Evolutionary conservation across 1,140 invertebrate species (phyloP), one percentile per base, ranked within the genome.

Genomic region (Heliconius hermathena): DNA sequence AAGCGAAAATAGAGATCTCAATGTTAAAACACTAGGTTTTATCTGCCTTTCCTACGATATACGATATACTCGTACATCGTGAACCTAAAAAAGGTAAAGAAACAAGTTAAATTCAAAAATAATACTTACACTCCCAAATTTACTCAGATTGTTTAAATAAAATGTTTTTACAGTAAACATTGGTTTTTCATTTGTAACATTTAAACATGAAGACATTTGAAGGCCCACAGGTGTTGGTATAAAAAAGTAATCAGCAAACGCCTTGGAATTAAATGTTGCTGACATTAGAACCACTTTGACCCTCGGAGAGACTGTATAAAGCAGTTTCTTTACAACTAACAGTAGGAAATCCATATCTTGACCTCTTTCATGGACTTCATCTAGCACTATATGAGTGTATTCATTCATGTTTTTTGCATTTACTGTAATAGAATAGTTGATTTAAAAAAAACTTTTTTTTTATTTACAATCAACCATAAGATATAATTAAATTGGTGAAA

Each of bases 291-390:
- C 96, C 1, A 99, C 94, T 95, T 96, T 98, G 0, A 97, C 97
- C 72, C 95, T 93, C 3, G 95, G 93, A 0, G 97, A 97, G 83
- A 97, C 97, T 1, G 96, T 96, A 60, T 95, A 95, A n/a, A 99
- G 88, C 20, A 99, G 92, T 74, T 97, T 98, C 78, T 97, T 96
- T 1, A 99, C 95, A 18, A 99, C 94, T 22, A 99, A 95, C 9
- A 99, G 89, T 6, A 99, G 93, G 90, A 99, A 99, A 85, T 97
- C 97, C 95, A 98, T 98, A 78, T 99, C 98, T 90, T 98, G 96
- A 88, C 99, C 97, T 29, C 99, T 95, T 95, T 99, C 99, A 90
- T 99, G 99, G 26, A 99, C 97, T 93, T 99, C 98, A 94, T 99
- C 99, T 9, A 99, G 94, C 86, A 99, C 97, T 71, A 99, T 96